Conservation (phyloP, 2,888 invertebrate genomes). For the Drosophila formosana region DNA sequence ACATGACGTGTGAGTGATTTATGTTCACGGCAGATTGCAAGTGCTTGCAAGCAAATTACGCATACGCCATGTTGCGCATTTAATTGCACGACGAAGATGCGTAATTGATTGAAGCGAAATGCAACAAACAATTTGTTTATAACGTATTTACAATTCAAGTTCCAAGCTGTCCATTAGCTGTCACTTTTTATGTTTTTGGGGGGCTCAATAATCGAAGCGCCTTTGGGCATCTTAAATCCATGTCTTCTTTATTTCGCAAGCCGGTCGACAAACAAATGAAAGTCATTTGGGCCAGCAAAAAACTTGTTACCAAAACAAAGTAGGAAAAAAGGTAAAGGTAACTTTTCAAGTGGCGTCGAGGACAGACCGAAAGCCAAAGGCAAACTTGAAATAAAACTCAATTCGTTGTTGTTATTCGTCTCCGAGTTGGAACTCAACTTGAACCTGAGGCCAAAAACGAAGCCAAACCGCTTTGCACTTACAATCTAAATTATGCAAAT, state of each 20-base stretch:
- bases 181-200: no score
- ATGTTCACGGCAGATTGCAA: slow-evolving; percentile 53
- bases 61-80: slow-evolving; percentile 60
- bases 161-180: slow-evolving; percentile 16
- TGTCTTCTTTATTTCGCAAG: slow-evolving; percentile 25
- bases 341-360: slow-evolving; percentile 18
- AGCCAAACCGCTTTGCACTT: slow-evolving; percentile 63
- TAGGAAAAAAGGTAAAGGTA: slow-evolving; percentile 33
- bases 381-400: slow-evolving; percentile 51
- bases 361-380: slow-evolving; percentile 21
- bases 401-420: slow-evolving; percentile 54
- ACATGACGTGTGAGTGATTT: slow-evolving; percentile 78
- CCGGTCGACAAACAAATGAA: slow-evolving; percentile 42
- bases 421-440: slow-evolving; percentile 17
- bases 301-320: slow-evolving; percentile 23
- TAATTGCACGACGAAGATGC: slow-evolving; percentile 60
- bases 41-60: slow-evolving; percentile 53
- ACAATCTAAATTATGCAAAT: slow-evolving; percentile 73
- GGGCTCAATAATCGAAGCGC: slow-evolving; percentile 21
- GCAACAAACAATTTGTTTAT: neutral
- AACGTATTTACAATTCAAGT: slow-evolving; percentile 6
- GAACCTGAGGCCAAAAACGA: slow-evolving; percentile 33
- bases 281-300: slow-evolving; percentile 31
- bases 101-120: slow-evolving; percentile 50
- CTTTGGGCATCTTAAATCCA: slow-evolving; percentile 11